Conservation (phyloP, 2,888 invertebrate species). For the Scaptomyza caliginosa region DNA sequence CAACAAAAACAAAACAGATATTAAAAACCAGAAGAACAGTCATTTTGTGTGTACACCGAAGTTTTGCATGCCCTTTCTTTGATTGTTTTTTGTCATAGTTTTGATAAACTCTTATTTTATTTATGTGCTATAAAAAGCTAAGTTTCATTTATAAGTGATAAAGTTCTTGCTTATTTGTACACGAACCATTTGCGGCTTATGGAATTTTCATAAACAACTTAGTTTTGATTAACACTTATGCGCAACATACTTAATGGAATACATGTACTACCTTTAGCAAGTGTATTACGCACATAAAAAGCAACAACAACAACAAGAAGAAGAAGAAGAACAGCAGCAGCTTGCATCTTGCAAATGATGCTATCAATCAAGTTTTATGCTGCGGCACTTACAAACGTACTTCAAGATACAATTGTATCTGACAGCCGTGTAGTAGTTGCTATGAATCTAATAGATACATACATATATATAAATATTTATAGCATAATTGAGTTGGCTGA, state of each 20-base stretch:
- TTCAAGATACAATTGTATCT: conserved; percentile 36
- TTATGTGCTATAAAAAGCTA: too few species aligned
- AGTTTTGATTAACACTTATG: neutral
- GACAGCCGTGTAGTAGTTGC: neutral
- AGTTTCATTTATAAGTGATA: too few species aligned
- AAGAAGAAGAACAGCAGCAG: too few species aligned
- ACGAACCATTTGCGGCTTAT: too few species aligned
- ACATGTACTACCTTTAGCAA: neutral
- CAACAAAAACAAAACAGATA: conserved; percentile 16
- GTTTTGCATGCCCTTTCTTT: neutral
- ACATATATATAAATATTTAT: neutral
- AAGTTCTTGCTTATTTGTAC: too few species aligned
- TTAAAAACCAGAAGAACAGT: neutral
- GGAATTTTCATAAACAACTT: neutral
- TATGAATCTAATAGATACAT: too few species aligned
- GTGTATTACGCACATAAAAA: neutral
- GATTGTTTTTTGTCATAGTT: too few species aligned
- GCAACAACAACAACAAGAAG: neutral
- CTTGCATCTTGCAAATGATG: conserved; percentile 45
- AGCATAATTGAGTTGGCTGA: conserved; percentile 29
- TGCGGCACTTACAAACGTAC: conserved; percentile 33
- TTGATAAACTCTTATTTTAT: too few species aligned
- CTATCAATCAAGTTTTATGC: conserved; percentile 60
- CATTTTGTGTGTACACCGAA: neutral
- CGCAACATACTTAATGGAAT: neutral